Base-by-base conservation (phyloP, 2,113 vertebrate genomes). In the Peromyscus polionotus region DNA sequence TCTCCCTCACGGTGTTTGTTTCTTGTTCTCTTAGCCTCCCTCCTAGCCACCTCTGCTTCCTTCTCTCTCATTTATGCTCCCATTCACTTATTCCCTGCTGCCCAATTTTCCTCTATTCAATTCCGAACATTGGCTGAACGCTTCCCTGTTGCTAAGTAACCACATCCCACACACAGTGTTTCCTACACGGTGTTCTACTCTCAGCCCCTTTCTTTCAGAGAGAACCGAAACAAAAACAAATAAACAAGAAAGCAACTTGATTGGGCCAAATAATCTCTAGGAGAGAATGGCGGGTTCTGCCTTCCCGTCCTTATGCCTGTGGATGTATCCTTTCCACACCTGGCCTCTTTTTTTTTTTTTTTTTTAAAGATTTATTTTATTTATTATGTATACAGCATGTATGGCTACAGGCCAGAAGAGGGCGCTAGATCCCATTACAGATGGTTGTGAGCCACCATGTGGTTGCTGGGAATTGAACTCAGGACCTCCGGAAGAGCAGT, bases 131-230 rank as follows among this genome's bases (percentile, higher is more conserved):
- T 75, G 51, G 73, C 90, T 3, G 0, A 61, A 84, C 95, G 73
- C 39, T 97, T 95, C 92, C 67, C 88, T n/a, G 67, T 98, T 97
- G 95, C 95, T 97, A 80, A 2, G 13, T 67, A 86, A 97, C 67
- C 14, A 76, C 84, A 33, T 97, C 77, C 86, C 42, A 57, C 79
- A n/a, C 94, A 4, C 77, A 92, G 4, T 2, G 24, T 14, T 84
- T 39, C 39, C 36, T 10, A 17, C 79, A 93, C 42, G 45, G 80
- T 79, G 88, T 95, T 72, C 91, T 76, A 88, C 54, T 97, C 61
- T 68, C 39, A 70, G 89, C 19, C 91, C 57, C 17, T 65, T 91
- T 96, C 90, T 93, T 33, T 89, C 89, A 42, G n/a, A 22, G 16
- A 42, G n/a, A 45, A 45, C 36, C 57, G 26, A 28, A 61, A 42